Evolutionary conservation across 2,888 invertebrate genomes (phyloP).

Genomic region (Pristionchus arcanus): DNA sequence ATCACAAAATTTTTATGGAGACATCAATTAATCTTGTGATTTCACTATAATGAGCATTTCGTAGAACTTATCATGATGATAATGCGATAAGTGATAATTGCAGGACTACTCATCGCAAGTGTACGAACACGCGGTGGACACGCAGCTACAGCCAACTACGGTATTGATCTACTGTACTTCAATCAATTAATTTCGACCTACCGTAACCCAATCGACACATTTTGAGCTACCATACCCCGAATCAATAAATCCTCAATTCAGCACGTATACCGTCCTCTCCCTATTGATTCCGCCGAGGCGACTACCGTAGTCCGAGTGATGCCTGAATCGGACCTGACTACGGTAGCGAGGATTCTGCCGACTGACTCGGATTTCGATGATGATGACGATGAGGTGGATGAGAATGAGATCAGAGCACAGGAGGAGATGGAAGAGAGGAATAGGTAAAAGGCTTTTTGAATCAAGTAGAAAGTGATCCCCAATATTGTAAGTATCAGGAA

Average conservation of each 20-base stretch:
- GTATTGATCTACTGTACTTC: not conserved
- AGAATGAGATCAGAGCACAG: not conserved
- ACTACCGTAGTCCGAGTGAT: not conserved
- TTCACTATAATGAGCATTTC: no score
- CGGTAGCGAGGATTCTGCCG: not conserved
- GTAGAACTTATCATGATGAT: no score
- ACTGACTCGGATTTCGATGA: conserved; percentile 15
- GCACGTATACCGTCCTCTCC: not conserved
- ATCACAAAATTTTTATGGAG: no score
- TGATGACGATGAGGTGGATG: not conserved
- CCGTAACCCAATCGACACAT: no score
- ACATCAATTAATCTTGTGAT: no score
- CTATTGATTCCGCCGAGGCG: not conserved
- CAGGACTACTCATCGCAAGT: not conserved
- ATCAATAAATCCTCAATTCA: not conserved
- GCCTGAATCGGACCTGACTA: not conserved
- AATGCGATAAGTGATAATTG: no score
- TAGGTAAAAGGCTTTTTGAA: no score
- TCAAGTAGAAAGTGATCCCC: no score
- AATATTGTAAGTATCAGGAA: no score
- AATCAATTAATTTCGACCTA: not conserved
- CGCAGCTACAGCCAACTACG: conserved; percentile 19
- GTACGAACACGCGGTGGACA: conserved; percentile 45
- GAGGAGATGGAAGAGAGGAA: conserved; percentile 4
- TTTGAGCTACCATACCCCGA: no score